Conservation (phyloP, 2,888 invertebrate genomes). For the Clivina fossor region DNA sequence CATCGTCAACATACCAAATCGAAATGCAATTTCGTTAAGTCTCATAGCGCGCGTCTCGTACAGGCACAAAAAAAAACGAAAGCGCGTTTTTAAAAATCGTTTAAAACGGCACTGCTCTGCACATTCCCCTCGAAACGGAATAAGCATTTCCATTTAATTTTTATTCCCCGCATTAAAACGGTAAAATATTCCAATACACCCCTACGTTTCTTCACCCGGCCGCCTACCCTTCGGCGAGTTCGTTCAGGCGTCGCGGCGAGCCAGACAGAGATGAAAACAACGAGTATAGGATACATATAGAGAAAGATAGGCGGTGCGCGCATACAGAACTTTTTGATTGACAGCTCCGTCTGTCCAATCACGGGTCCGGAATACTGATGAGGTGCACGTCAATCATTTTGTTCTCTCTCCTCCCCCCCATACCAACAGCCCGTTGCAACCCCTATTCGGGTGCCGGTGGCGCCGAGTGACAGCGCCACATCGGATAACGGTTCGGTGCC, state of each 20-base stretch:
- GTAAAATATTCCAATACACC: conserved; percentile 54
- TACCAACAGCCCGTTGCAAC: background rate
- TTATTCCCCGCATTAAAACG: conserved; percentile 52
- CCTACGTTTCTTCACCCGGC: too few species aligned
- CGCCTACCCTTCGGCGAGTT: conserved; percentile 4
- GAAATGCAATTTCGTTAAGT: conserved; percentile 34
- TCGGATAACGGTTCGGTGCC: too few species aligned
- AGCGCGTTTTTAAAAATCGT: conserved; percentile 52
- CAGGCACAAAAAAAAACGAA: conserved; percentile 28
- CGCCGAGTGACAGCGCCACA: conserved; percentile 17
- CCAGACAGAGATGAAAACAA: conserved; percentile 34
- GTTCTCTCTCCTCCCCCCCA: conserved; percentile 32
- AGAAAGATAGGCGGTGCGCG: conserved; percentile 49
- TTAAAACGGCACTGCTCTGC: conserved; percentile 47
- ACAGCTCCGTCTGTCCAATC: conserved; percentile 80
- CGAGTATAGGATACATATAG: conserved; percentile 40
- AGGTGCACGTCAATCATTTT: conserved; percentile 73
- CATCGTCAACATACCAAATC: conserved; percentile 23
- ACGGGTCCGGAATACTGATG: conserved; percentile 74
- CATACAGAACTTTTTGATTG: conserved; percentile 68
- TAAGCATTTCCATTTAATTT: conserved; percentile 52
- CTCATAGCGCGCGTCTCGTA: conserved; percentile 12
- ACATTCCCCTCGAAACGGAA: conserved; percentile 43
- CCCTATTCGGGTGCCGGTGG: conserved; percentile 1
- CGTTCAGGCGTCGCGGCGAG: background rate